Evolutionary conservation across 2,113 vertebrate genomes (phyloP).

Genomic region (Emydocephalus ijimae): DNA sequence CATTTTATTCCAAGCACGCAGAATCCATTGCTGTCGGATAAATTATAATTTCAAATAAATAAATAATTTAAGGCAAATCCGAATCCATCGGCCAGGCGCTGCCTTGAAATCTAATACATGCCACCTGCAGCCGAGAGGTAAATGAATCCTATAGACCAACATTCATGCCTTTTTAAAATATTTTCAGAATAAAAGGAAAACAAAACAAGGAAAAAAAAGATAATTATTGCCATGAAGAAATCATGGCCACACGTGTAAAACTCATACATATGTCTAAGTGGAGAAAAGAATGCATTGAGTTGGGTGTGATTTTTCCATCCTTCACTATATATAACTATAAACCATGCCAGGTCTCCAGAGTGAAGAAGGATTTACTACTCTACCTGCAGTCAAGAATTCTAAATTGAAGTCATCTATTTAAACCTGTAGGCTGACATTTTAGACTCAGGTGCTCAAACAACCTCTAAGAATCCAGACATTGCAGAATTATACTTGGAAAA

Average conservation of each 20-base stretch:
- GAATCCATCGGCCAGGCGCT: neutral
- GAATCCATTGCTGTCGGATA: neutral
- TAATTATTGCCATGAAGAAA: neutral
- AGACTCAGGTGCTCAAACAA: neutral
- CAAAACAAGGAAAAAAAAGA: neutral
- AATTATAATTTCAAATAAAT: neutral
- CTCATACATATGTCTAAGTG: neutral
- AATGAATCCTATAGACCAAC: neutral
- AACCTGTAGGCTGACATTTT: neutral
- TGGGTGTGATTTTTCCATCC: neutral
- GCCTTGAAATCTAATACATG: neutral
- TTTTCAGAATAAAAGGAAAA: neutral
- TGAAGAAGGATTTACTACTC: neutral
- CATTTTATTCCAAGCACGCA: neutral
- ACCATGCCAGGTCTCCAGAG: neutral
- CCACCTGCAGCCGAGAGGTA: neutral
- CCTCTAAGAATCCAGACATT: constrained; percentile 7
- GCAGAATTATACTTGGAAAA: constrained; percentile 20
- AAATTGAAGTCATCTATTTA: constrained; percentile 21
- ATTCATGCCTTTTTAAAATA: neutral
- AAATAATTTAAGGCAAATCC: neutral
- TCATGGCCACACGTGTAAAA: neutral
- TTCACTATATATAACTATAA: neutral
- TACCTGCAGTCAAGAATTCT: constrained; percentile 8
- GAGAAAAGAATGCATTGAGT: fast-evolving